Evolutionary conservation across 2,888 invertebrate species (phyloP).

Genomic region (Tachina lurida): DNA sequence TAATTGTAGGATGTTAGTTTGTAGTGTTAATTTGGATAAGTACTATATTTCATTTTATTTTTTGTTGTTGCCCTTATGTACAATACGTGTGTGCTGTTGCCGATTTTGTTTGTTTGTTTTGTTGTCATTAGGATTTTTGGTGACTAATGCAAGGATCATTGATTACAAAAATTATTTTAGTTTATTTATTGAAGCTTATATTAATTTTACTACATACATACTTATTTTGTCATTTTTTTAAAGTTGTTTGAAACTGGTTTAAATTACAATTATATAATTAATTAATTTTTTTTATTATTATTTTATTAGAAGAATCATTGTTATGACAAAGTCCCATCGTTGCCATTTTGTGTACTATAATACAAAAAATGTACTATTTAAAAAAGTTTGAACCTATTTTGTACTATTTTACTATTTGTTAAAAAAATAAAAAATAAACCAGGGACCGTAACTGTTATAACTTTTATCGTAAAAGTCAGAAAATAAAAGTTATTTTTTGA

Average conservation of each 20-base stretch:
- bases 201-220: constrained; percentile 4
- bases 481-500: no score
- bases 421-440: no score
- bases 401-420: no score
- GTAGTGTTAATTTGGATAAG: constrained; percentile 61
- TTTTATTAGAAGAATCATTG: no score
- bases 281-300: neutral
- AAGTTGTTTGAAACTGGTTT: no score
- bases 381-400: no score
- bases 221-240: neutral
- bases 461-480: no score
- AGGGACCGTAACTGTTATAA: no score
- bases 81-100: neutral
- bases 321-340: no score
- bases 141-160: constrained; percentile 57
- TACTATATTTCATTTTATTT: constrained; percentile 33
- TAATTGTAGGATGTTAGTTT: constrained; percentile 43
- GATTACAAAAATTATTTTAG: constrained; percentile 43
- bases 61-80: constrained; percentile 3
- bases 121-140: constrained; percentile 5
- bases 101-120: neutral
- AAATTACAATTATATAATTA: neutral
- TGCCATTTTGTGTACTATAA: no score
- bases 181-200: constrained; percentile 14
- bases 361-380: no score